These are phyloP conservation scores for Heteropelma amictum DNA, from an alignment of 2,888 invertebrate genomes.

Conservation along the genomic window DNA sequence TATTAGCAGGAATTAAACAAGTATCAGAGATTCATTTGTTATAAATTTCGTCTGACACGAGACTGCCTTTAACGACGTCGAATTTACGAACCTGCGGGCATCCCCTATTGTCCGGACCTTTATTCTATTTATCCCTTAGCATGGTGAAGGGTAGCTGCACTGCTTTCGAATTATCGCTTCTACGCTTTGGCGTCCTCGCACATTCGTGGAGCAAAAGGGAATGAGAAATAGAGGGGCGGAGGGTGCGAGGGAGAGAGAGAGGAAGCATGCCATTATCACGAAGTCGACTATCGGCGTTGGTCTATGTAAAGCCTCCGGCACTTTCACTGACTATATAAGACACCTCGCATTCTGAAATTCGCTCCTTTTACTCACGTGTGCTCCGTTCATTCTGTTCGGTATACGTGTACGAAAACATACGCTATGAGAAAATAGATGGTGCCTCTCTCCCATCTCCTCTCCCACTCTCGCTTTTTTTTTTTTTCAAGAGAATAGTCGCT, in stretches of 20 bases:
- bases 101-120: slow-evolving; percentile 44
- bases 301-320: slow-evolving; percentile 22
- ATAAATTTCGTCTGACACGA: slow-evolving; percentile 19
- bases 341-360: slow-evolving; percentile 35
- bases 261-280: slow-evolving; percentile 56
- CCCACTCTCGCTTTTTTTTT: too few relatives aligned
- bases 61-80: slow-evolving; percentile 37
- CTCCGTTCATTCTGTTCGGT: slow-evolving; percentile 14
- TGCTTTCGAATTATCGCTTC: slow-evolving; percentile 47
- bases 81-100: slow-evolving; percentile 10
- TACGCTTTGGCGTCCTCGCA: slow-evolving; percentile 39
- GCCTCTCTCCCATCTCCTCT: not conserved
- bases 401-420: slow-evolving; percentile 35
- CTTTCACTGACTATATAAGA: slow-evolving; percentile 12
- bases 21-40: slow-evolving; percentile 20
- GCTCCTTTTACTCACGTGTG: slow-evolving; percentile 34
- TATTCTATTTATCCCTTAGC: slow-evolving; percentile 31
- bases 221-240: slow-evolving; percentile 2
- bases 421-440: slow-evolving; percentile 32
- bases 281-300: slow-evolving; percentile 18
- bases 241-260: slow-evolving; percentile 12
- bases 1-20: not conserved
- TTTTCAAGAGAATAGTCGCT: slow-evolving; percentile 3
- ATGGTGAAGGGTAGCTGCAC: slow-evolving; percentile 3
- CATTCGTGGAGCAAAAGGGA: slow-evolving; percentile 8